These are phyloP conservation scores for Heliornis fulica DNA, from an alignment of 2,113 vertebrate species.

Conservation along the genomic window DNA sequence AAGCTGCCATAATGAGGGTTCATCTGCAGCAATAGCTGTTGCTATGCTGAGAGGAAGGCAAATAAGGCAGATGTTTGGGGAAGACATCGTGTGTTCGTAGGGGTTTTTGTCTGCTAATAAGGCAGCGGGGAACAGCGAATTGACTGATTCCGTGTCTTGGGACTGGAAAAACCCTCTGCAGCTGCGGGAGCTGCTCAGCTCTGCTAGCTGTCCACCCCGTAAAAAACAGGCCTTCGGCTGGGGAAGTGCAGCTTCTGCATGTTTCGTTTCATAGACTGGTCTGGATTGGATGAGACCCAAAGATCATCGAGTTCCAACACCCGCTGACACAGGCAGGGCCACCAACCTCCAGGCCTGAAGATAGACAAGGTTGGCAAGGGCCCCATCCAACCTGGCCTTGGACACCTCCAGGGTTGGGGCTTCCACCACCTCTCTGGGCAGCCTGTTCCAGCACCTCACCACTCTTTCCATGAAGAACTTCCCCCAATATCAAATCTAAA, in stretches of 20 bases:
- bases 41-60: neutral
- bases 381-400: no score
- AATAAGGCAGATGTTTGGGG: conserved; percentile 28
- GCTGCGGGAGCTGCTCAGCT: conserved; percentile 9
- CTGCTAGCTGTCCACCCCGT: neutral
- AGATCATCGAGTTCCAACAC: no score
- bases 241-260: neutral
- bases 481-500: no score
- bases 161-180: conserved; percentile 30
- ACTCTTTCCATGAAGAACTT: no score
- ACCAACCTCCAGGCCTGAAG: no score
- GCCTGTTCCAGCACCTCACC: no score
- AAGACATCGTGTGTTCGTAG: neutral
- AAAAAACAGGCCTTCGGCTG: neutral
- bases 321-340: no score
- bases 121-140: neutral
- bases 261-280: no score
- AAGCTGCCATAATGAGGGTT: neutral
- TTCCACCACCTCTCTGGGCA: no score
- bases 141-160: conserved; percentile 16
- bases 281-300: no score
- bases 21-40: neutral
- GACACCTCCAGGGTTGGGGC: no score
- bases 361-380: no score
- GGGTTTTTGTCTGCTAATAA: neutral